phyloP scores from a whole-genome alignment of 2,888 invertebrate species.

The Labia minor region DNA sequence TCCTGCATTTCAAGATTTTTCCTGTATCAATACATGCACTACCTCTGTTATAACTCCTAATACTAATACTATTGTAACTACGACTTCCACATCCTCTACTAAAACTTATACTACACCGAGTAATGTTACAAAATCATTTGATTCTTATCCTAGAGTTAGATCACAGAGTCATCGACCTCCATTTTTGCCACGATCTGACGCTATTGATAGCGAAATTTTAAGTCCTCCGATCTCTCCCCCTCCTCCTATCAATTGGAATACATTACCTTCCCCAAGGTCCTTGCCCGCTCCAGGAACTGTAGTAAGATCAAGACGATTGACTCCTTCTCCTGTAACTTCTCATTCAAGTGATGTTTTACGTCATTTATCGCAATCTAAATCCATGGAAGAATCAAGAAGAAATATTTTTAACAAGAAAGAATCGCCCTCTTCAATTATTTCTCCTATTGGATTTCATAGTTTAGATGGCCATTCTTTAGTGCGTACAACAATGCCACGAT shows the following conservation, averaged over 20 bases:
- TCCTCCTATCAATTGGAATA: conserved; percentile 35
- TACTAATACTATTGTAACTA: background rate
- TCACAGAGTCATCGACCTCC: conserved; percentile 31
- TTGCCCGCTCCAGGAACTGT: conserved; percentile 29
- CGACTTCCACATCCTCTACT: background rate
- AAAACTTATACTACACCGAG: background rate
- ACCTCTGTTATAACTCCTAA: background rate
- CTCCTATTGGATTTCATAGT: conserved; percentile 52
- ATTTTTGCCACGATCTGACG: conserved; percentile 43
- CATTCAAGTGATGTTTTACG: conserved; percentile 23
- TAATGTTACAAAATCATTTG: background rate
- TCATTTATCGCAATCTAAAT: conserved; percentile 43
- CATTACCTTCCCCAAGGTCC: conserved; percentile 32
- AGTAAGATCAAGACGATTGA: conserved; percentile 29
- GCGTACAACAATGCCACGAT: conserved; percentile 39
- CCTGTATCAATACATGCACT: conserved; percentile 29
- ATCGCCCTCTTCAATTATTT: conserved; percentile 45
- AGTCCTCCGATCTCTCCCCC: conserved; percentile 42
- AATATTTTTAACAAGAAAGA: conserved; percentile 35
- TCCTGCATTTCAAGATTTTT: conserved; percentile 58
- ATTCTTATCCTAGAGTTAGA: background rate
- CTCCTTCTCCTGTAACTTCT: conserved; percentile 29
- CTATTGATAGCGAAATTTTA: conserved; percentile 44
- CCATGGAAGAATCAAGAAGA: conserved; percentile 41
- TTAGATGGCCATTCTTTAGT: conserved; percentile 45